These are phyloP conservation scores for Ephestia elutella DNA, from an alignment of 1,140 invertebrate genomes.

Conservation along the genomic window DNA sequence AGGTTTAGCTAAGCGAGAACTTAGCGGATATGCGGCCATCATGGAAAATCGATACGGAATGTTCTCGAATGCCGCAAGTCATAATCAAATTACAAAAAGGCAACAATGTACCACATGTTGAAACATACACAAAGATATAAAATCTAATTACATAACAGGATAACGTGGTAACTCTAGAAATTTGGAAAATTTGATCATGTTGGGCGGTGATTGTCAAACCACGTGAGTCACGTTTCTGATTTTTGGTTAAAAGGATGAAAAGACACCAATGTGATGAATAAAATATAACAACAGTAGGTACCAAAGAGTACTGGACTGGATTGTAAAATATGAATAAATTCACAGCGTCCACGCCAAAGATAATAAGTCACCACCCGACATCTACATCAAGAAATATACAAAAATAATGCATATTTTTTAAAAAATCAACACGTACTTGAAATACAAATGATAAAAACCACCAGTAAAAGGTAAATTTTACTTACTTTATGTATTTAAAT, in stretches of 20 bases:
- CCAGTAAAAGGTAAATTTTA: slow-evolving; percentile 22
- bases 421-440: not conserved
- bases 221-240: not conserved
- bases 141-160: no score
- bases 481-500: slow-evolving; percentile 51
- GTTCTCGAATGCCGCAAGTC: slow-evolving; percentile 26
- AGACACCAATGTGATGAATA: not conserved
- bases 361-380: not conserved
- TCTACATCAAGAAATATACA: not conserved
- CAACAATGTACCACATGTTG: no score
- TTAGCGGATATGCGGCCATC: slow-evolving; percentile 19
- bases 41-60: slow-evolving; percentile 33
- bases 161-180: no score
- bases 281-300: no score
- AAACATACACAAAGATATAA: no score
- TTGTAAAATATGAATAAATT: no score
- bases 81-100: not conserved
- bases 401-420: not conserved
- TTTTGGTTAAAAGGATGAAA: not conserved
- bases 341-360: not conserved
- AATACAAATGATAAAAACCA: not conserved
- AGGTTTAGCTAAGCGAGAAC: no score
- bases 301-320: no score
- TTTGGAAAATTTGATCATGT: no score
- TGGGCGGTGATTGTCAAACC: not conserved